These are phyloP conservation scores for Lordiphosa collinella DNA, from an alignment of 1,140 invertebrate genomes.

Conservation along the genomic window DNA sequence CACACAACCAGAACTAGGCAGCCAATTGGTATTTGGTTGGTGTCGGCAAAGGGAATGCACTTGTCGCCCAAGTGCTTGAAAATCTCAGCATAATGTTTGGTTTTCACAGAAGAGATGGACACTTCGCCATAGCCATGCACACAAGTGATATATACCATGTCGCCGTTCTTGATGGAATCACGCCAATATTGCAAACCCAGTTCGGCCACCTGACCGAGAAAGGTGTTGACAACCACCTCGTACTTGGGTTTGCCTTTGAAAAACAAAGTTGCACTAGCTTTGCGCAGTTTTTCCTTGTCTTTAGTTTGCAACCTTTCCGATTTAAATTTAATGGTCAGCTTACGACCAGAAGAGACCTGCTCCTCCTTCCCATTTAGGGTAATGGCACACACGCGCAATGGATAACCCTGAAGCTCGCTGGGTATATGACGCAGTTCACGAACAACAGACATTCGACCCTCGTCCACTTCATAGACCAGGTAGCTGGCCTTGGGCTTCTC, in stretches of 20 bases:
- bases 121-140: slow-evolving; percentile 23
- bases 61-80: slow-evolving; percentile 31
- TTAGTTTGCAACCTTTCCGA: neutral
- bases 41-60: slow-evolving; percentile 17
- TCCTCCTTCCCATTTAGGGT: slow-evolving; percentile 5
- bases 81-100: slow-evolving; percentile 15
- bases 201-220: slow-evolving; percentile 16
- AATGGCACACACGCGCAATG: slow-evolving; percentile 34
- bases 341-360: neutral
- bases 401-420: slow-evolving; percentile 16
- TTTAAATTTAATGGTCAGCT: slow-evolving; percentile 28
- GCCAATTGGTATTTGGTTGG: slow-evolving; percentile 17
- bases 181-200: slow-evolving; percentile 44
- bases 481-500: slow-evolving; percentile 16
- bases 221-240: slow-evolving; percentile 15
- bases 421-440: slow-evolving; percentile 40
- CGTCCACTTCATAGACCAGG: slow-evolving; percentile 57
- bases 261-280: slow-evolving; percentile 7
- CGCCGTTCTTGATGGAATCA: slow-evolving; percentile 13
- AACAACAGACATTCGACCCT: slow-evolving; percentile 33
- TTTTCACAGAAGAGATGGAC: slow-evolving; percentile 34
- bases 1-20: slow-evolving; percentile 29
- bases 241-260: slow-evolving; percentile 12
- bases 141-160: slow-evolving; percentile 31
- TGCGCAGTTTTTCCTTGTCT: slow-evolving; percentile 4